These are phyloP conservation scores for Podargus strigoides DNA, from an alignment of 2,797 vertebrate genomes.

Conservation along the genomic window DNA sequence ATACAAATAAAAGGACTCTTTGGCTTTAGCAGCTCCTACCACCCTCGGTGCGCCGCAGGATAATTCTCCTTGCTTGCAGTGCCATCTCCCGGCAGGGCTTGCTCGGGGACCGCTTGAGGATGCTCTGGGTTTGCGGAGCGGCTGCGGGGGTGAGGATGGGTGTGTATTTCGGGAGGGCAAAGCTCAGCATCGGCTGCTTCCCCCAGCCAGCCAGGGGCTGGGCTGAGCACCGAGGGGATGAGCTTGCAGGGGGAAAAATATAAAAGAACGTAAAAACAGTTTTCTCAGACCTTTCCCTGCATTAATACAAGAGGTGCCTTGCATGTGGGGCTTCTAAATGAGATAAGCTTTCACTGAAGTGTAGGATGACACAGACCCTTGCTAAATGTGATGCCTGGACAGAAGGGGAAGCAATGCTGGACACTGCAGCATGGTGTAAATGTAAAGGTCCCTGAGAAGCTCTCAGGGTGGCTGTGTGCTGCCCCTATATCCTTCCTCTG, in stretches of 20 bases:
- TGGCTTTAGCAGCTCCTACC: not conserved
- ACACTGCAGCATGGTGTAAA: not conserved
- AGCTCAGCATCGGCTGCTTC: not conserved
- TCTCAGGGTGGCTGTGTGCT: not conserved
- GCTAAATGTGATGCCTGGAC: not conserved
- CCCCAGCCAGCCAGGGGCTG: too few species aligned
- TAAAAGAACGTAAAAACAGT: too few species aligned
- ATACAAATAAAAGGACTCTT: not conserved
- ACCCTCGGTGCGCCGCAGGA: not conserved
- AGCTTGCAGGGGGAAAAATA: not conserved
- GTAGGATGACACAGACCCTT: not conserved
- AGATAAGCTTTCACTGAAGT: not conserved
- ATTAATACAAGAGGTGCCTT: rapidly evolving
- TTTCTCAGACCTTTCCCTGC: not conserved
- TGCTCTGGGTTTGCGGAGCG: not conserved
- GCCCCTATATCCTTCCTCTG: not conserved
- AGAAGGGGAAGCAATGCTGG: not conserved
- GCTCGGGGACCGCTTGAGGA: not conserved
- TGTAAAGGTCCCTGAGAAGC: not conserved
- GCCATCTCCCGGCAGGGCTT: slow-evolving; percentile 58
- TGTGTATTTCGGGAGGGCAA: rapidly evolving
- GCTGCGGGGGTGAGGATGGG: not conserved
- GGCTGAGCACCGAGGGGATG: not conserved
- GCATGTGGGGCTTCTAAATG: rapidly evolving
- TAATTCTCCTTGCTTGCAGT: slow-evolving; percentile 54